These are phyloP conservation scores for Lycocerus yunnanus DNA, from an alignment of 2,888 invertebrate genomes.

Conservation along the genomic window DNA sequence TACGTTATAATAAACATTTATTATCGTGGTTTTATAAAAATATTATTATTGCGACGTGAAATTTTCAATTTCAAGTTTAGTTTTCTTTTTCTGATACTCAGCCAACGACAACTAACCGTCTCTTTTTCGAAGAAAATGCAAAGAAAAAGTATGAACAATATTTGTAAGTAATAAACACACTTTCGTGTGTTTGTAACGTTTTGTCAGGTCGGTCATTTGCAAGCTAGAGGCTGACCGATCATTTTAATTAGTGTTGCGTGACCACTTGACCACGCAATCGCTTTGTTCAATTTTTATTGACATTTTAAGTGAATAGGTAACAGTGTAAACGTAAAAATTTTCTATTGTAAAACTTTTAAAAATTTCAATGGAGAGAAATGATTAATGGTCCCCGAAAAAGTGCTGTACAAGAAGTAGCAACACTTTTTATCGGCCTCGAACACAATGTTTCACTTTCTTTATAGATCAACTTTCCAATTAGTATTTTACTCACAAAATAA, in stretches of 20 bases:
- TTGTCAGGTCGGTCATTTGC: constrained; percentile 43
- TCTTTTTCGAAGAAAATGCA: constrained; percentile 17
- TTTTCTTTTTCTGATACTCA: constrained; percentile 26
- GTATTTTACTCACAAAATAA: too few relatives aligned
- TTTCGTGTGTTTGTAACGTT: constrained; percentile 48
- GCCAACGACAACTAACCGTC: constrained; percentile 15
- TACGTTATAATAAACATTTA: too few relatives aligned
- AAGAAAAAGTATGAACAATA: constrained; percentile 30
- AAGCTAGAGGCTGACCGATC: constrained; percentile 51
- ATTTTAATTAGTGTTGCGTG: constrained; percentile 48
- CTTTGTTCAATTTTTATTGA: constrained; percentile 18
- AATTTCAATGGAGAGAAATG: neutral
- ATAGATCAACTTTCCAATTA: too few relatives aligned
- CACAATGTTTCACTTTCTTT: too few relatives aligned
- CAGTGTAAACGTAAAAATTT: too few relatives aligned
- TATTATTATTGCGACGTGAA: too few relatives aligned
- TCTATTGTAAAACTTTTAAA: neutral
- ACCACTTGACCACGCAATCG: constrained; percentile 28
- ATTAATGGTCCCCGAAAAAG: neutral
- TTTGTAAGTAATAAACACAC: constrained; percentile 40
- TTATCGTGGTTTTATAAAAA: too few relatives aligned
- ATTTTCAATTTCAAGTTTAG: too few relatives aligned
- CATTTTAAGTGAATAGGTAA: too few relatives aligned
- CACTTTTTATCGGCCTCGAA: too few relatives aligned
- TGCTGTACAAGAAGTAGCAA: too few relatives aligned